Base-by-base conservation (phyloP, 2,888 invertebrate species). In the Drosophila cracens region DNA sequence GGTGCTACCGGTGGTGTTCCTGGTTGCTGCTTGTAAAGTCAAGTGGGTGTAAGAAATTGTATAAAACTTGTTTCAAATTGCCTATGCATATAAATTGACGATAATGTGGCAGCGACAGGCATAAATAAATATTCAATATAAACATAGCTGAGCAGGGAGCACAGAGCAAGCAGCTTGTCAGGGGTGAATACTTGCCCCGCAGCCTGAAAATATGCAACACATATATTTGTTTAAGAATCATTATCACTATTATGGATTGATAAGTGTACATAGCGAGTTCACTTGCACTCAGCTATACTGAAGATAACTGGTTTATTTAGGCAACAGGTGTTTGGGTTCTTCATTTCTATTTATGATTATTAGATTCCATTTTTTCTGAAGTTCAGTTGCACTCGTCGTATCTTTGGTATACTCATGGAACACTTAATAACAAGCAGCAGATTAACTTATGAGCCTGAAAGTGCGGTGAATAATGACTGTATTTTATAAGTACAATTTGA, bases 71-170 rank as follows among this genome's bases (percentile, higher is more conserved):
- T 90, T 90, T 70, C 91, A 93, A 92, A 92, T 92, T 92, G 92
- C 91, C 93, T 93, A 92, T 93, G 93, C 93, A 93, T 93, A 93
- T 93, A 93, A 93, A 93, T 93, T 92, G 93, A 87, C 81, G 91
- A 92, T 93, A 93, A 93, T 91, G 87, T 90, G 68, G 21, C 48
- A 58, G 53, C 63, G 59, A 56, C 53, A 83, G 89, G 88, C 86
- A 91, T 87, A 86, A 81, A 76, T 79, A 49, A 33, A 62, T 54
- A 43, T 38, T 25, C 33, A 11, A 27, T 13, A 38, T n/a, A 48
- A 29, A 46, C 68, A 76, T 74, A 65, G 36, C 69, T 74, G 43
- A 59, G 67, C 71, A 71, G 66, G 48, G 27, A 62, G 51, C 2
- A 18, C 60, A 16, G 11, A 60, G 27, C 56, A 60, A 7, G 25